These are phyloP conservation scores for Hypotaenidia okinawae DNA, from an alignment of 2,797 vertebrate genomes.

Conservation along the genomic window DNA sequence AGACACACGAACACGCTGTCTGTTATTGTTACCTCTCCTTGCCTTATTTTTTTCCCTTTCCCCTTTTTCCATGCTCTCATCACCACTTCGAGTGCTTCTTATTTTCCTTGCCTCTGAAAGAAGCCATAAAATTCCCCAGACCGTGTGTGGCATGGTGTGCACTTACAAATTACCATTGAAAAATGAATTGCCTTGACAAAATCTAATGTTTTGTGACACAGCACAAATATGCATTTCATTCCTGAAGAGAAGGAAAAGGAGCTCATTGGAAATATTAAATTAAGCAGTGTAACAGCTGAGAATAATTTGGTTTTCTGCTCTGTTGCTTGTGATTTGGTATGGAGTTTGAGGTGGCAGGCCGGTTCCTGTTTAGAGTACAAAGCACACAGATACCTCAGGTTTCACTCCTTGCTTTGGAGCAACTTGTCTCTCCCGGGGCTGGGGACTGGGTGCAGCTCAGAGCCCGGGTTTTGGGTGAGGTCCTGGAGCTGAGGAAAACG, in stretches of 20 bases:
- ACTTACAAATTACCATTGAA: slow-evolving; percentile 85
- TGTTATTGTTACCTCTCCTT: slow-evolving; percentile 56
- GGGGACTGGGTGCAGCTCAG: not conserved
- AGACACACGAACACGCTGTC: slow-evolving; percentile 35
- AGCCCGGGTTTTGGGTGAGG: not conserved
- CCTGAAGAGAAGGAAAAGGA: slow-evolving; percentile 83
- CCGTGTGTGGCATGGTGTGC: slow-evolving; percentile 64
- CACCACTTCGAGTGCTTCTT: slow-evolving; percentile 46
- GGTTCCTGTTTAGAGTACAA: slow-evolving; percentile 59
- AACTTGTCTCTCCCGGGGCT: not conserved
- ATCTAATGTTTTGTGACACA: slow-evolving; percentile 95
- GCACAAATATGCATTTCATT: slow-evolving; percentile 87
- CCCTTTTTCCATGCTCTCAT: slow-evolving; percentile 29
- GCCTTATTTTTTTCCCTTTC: not conserved
- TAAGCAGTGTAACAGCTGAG: slow-evolving; percentile 96
- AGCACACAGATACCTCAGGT: slow-evolving; percentile 6
- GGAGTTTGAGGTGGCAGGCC: slow-evolving; percentile 77
- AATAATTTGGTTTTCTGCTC: slow-evolving; percentile 99
- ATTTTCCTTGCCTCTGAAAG: slow-evolving; percentile 59
- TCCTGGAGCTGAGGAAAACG: not conserved
- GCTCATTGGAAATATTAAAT: slow-evolving; percentile 98
- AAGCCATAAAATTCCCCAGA: slow-evolving; percentile 69
- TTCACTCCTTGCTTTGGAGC: not conserved
- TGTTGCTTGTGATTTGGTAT: slow-evolving; percentile 88
- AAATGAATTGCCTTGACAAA: slow-evolving; percentile 88